Base-by-base conservation (phyloP, 53 echinoderm and acorn worm species). In the Holothuria scabra region DNA sequence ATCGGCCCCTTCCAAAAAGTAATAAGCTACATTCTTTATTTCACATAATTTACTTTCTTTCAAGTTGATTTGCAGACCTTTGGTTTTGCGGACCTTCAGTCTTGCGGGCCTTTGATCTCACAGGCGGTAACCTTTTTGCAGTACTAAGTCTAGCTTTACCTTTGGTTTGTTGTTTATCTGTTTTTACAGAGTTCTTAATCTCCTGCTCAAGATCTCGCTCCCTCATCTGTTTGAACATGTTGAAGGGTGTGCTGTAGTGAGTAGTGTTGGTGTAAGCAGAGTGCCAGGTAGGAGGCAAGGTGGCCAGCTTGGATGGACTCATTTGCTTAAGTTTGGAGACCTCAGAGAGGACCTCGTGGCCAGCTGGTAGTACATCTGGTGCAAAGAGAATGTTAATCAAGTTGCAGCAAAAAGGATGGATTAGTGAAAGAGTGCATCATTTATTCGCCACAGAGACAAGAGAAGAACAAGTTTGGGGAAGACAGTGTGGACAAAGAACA, bases 141-240 rank as follows among this genome's bases (percentile, higher is more conserved):
- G 35, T 35, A 35, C 6, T 35, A 4, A 35, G 35, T 35, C 6
- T 8, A 25, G 8, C 6, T 60, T 2, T 78, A 72, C 56, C 74
- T 80, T 32, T 57, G 32, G 58, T 13, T 11, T 55, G 34, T 59
- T 76, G 60, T 79, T 79, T 87, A 52, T 87, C 68, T 60, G 21
- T 46, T 69, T 62, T 38, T 76, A 83, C 85, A 67, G 89, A 66
- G 48, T 70, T 33, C 26, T 88, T 78, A 8, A 78, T 33, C 44
- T 79, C 76, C 23, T 85, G 69, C 56, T 96, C 96, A 24, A 93
- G 71, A 83, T 96, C 96, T 83, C 85, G 85, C 78, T 93, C 96
- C 67, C 93, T 76, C 82, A 90, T 83, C 65, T 96, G 93, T 55
- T 89, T 91, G 23, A 97, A 85, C 87, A 87, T 83, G 49, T 92